Percentiles rank a stretch among this genome's conserved stretches.
Evolutionary conservation across 2,797 vertebrate genomes (phyloP).

Genomic region (Amblyraja radiata): DNA sequence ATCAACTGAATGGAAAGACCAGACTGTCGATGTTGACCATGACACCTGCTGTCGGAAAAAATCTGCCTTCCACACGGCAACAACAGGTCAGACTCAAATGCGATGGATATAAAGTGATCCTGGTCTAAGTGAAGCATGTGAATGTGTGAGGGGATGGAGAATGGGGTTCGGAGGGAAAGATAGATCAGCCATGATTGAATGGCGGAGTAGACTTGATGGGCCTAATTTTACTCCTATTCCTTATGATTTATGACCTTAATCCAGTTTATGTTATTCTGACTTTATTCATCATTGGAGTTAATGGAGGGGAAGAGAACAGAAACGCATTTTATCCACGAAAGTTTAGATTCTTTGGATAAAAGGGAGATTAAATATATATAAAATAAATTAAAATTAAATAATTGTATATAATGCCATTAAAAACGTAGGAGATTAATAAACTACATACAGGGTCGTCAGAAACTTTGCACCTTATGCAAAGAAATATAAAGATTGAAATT

Average conservation of each 20-base stretch:
- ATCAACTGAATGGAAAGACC: constrained; percentile 31
- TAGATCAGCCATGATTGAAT: no score
- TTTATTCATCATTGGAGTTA: not conserved
- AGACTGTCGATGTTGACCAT: constrained; percentile 24
- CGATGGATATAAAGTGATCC: not conserved
- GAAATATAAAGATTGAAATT: not conserved
- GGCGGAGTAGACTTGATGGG: no score
- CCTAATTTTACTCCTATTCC: no score
- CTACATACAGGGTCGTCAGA: not conserved
- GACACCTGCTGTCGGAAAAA: constrained; percentile 31
- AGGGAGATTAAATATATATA: not conserved
- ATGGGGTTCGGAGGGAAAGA: no score
- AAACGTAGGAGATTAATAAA: not conserved
- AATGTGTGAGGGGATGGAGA: not conserved
- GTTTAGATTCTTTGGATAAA: not conserved
- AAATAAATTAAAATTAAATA: not conserved
- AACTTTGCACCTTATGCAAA: not conserved
- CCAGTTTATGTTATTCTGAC: not conserved
- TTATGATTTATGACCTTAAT: no score
- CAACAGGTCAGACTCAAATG: constrained; percentile 31
- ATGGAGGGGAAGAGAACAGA: not conserved
- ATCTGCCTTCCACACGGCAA: constrained; percentile 25
- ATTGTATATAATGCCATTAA: not conserved
- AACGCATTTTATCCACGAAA: not conserved
- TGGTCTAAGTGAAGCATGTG: not conserved